Percentiles rank a stretch among this genome's conserved stretches.
Evolutionary conservation across 2,797 vertebrate genomes (phyloP).

Genomic region (Rhabdophis nuchalis): DNA sequence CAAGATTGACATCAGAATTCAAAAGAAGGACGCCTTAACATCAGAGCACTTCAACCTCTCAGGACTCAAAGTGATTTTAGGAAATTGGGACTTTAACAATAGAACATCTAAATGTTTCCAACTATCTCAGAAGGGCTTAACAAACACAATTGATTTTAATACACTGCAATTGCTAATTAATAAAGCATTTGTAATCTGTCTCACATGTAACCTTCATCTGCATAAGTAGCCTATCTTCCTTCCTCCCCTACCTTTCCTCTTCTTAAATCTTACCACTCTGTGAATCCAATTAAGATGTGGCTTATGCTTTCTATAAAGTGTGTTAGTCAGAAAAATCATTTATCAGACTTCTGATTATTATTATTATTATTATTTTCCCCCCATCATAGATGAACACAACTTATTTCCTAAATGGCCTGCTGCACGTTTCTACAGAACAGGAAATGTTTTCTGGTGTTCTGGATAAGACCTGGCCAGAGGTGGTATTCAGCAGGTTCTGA

Average conservation of each 20-base stretch:
- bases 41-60: neutral
- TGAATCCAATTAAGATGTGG: neutral
- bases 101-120: neutral
- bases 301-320: neutral
- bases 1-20: neutral
- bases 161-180: neutral
- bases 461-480: neutral
- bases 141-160: neutral
- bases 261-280: neutral
- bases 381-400: neutral
- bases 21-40: neutral
- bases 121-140: neutral
- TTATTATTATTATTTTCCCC: neutral
- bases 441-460: neutral
- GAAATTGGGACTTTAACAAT: neutral
- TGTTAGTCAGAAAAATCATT: neutral
- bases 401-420: neutral
- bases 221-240: neutral
- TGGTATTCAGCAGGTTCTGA: too few species aligned
- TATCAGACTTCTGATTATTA: neutral
- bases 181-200: neutral
- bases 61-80: neutral
- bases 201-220: neutral
- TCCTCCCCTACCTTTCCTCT: neutral
- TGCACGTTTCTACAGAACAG: neutral